Conservation (phyloP, 2,888 invertebrate genomes). For the Elmis aenea region DNA sequence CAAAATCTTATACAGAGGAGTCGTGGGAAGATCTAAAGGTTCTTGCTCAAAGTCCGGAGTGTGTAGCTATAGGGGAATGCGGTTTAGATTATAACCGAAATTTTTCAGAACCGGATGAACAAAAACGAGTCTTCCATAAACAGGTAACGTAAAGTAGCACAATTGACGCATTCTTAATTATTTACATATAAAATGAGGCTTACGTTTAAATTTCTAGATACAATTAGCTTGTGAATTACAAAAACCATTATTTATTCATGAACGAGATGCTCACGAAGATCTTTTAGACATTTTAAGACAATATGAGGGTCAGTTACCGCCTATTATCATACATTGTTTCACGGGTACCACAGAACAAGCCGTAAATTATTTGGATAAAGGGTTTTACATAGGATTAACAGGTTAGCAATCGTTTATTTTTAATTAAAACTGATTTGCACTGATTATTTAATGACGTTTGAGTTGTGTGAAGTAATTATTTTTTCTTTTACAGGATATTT, state of each 20-base stretch:
- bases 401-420: slow-evolving; percentile 43
- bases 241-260: slow-evolving; percentile 87
- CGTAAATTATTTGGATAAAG: slow-evolving; percentile 73
- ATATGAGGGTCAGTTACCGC: slow-evolving; percentile 57
- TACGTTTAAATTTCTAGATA: slow-evolving; percentile 51
- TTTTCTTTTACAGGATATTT: slow-evolving; percentile 59
- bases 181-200: neutral
- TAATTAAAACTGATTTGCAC: neutral
- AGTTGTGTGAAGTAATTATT: slow-evolving; percentile 4
- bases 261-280: slow-evolving; percentile 86
- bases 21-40: slow-evolving; percentile 74
- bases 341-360: slow-evolving; percentile 85
- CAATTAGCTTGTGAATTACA: slow-evolving; percentile 79
- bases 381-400: slow-evolving; percentile 80
- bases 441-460: slow-evolving; percentile 1
- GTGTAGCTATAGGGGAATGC: slow-evolving; percentile 91
- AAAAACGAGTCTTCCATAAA: slow-evolving; percentile 80
- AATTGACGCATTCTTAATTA: neutral
- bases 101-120: slow-evolving; percentile 85
- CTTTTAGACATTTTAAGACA: slow-evolving; percentile 66
- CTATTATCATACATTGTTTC: slow-evolving; percentile 86
- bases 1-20: slow-evolving; percentile 75
- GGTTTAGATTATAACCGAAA: slow-evolving; percentile 92
- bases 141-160: slow-evolving; percentile 52
- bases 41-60: slow-evolving; percentile 77